These are phyloP conservation scores for human (Homo sapiens) DNA, from an alignment of 2,113 vertebrate species.

Conservation along the genomic window GRCh38 chr1:206515001-206515500, in stretches of 20 bases:
- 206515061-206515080: background rate
- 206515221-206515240: background rate
- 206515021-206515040: background rate
- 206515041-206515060: background rate
- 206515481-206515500: background rate
- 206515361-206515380: background rate
- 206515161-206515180: background rate
- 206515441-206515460: background rate
- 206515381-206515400: fast-evolving
- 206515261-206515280: background rate
- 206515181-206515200: background rate
- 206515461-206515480: background rate
- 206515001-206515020: background rate
- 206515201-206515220: background rate
- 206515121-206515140: background rate
- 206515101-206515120: background rate
- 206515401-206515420: background rate
- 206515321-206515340: background rate
- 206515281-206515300: background rate
- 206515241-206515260: background rate
- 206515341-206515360: background rate
- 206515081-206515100: background rate
- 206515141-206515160: background rate
- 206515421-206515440: fast-evolving
- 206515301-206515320: background rate